Base-by-base conservation (phyloP, 2,113 vertebrate genomes). In the Lepus americanus region DNA sequence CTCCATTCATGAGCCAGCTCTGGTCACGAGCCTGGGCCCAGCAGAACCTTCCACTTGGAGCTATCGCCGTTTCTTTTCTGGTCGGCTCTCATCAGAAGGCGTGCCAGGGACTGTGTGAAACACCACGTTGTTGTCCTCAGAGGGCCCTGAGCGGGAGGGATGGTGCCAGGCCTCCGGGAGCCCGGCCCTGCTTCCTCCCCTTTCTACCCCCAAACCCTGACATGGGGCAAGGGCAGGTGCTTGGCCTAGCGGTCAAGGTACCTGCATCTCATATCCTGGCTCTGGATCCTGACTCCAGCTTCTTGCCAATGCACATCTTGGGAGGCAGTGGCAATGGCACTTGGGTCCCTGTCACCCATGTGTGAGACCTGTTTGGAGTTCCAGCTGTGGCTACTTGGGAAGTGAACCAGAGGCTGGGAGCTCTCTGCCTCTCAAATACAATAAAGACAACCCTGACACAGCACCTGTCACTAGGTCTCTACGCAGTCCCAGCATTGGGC, bases 1-100 rank as follows among this genome's bases (percentile, higher is more conserved):
- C 67, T 92, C 85, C 97, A 94, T 94, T 96, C 96, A 94, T 51
- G 87, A 97, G 49, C 23, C 17, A 77, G 69, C 44, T 79, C 79
- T 44, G 55, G 8, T 77, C 53, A 23, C 3, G 61, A 77, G 39
- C 44, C 72, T 25, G 25, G 69, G 77, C 81, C 82, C 36, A 31
- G 12, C 29, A 84, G 82, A 69, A 51, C 51, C 44, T 61, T 12
- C 79, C 53, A 14, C 59, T 70, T 29, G 33, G 25, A 44, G 74
- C 64, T 23, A 19, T 49, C 6, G 61, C 72, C 76, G 36, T 67
- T 49, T 59, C 79, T 80, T 80, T 81, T 66, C 90, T 44, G 20
- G 66, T 44, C 86, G 36, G 63, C 17, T 69, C 86, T 19, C 2
- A 12, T 70, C 23, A 36, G 79, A 72, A 63, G 3, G 1, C 5